Percentiles rank a stretch among this genome's conserved stretches.
Evolutionary conservation across 64 coral and sea anemone genomes (phyloP).

Genomic region (Pachyseris speciosa): DNA sequence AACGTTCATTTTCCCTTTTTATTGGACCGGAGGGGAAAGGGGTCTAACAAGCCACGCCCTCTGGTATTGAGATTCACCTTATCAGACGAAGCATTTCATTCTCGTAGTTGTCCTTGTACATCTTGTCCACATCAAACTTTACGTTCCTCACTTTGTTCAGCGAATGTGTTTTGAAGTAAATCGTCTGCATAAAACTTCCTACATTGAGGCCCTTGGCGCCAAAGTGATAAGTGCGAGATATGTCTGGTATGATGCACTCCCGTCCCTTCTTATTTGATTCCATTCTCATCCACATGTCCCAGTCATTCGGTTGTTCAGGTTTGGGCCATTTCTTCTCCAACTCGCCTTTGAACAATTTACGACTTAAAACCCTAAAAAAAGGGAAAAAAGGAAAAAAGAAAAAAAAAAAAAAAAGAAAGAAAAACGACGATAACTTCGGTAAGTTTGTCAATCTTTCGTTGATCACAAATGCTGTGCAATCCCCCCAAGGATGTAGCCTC

Average conservation of each 20-base stretch:
- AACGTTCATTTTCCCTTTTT: too few species aligned
- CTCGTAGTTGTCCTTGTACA: slow-evolving; percentile 92
- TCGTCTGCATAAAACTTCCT: slow-evolving; percentile 81
- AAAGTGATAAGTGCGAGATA: slow-evolving; percentile 98
- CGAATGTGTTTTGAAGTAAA: slow-evolving; percentile 82
- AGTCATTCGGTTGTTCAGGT: slow-evolving; percentile 86
- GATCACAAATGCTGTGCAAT: too few species aligned
- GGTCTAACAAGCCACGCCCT: too few species aligned
- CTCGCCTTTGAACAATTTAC: slow-evolving; percentile 83
- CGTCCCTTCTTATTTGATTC: slow-evolving; percentile 74
- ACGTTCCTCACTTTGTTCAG: slow-evolving; percentile 79
- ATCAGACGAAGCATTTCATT: slow-evolving; percentile 76
- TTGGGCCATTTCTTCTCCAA: slow-evolving; percentile 91
- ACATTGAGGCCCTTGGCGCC: slow-evolving; percentile 88
- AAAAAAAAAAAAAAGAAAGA: too few species aligned
- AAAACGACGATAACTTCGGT: too few species aligned
- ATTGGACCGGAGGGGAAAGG: too few species aligned
- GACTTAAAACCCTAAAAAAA: slow-evolving; percentile 92
- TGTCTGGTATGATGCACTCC: slow-evolving; percentile 93
- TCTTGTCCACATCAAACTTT: slow-evolving; percentile 60
- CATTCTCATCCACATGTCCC: slow-evolving; percentile 98
- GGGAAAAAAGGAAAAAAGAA: too few species aligned
- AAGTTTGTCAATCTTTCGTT: too few species aligned
- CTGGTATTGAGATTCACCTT: too few species aligned
- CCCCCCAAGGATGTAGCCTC: too few species aligned